Evolutionary conservation across 2,113 vertebrate genomes (phyloP).

Genomic region (Tetrao urogallus): DNA sequence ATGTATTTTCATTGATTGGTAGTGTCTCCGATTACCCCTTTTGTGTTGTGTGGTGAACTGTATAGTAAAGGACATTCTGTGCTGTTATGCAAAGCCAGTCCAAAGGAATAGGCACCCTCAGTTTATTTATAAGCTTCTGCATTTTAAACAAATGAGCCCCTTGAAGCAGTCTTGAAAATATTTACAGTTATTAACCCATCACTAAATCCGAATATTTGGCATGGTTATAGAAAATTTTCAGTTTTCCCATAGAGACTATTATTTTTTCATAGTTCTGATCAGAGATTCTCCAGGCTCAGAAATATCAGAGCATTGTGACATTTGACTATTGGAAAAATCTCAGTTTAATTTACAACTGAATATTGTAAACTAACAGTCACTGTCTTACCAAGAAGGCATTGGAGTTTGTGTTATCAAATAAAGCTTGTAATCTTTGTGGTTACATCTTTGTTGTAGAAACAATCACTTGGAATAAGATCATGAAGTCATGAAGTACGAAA

Average conservation of each 20-base stretch:
- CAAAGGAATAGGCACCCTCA: slow-evolving; percentile 23
- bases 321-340: slow-evolving; percentile 24
- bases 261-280: slow-evolving; percentile 1
- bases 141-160: slow-evolving; percentile 28
- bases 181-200: slow-evolving; percentile 9
- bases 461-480: not conserved
- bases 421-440: not conserved
- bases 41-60: slow-evolving; percentile 64
- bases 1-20: slow-evolving; percentile 78
- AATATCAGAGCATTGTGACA: slow-evolving; percentile 11
- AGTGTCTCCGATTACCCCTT: slow-evolving; percentile 63
- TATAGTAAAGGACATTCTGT: slow-evolving; percentile 75
- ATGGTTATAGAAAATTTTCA: not conserved
- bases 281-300: not conserved
- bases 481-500: not conserved
- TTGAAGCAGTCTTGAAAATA: slow-evolving; percentile 35
- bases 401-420: not conserved
- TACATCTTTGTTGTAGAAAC: not conserved
- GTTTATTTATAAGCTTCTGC: slow-evolving; percentile 29
- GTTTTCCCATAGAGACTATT: not conserved
- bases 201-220: not conserved
- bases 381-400: too few relatives aligned
- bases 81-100: slow-evolving; percentile 82
- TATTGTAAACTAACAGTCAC: not conserved
- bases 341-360: slow-evolving; percentile 8